Evolutionary conservation across 1,140 invertebrate species (phyloP), one percentile per base, ranked within the genome.

Genomic region (Orussus abietinus): DNA sequence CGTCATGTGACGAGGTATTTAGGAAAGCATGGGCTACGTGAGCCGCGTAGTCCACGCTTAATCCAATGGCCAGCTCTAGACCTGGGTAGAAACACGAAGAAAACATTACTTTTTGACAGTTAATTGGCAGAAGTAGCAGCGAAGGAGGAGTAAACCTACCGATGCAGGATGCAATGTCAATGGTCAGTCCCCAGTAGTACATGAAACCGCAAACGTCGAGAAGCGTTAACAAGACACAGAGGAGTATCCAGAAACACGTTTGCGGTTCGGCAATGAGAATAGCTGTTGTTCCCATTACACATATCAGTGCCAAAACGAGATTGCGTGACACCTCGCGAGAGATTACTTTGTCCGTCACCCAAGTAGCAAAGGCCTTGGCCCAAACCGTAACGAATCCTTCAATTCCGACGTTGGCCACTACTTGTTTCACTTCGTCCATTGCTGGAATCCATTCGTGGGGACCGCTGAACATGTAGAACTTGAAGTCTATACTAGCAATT

Each of bases 41-140:
- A 4, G 89, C 88, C 0, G 89, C 88, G 49, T 92, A 90, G 74
- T 94, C 90, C 1, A 93, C 88, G 55, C 88, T 90, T 20, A 94
- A 75, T 21, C 90, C 90, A 51, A 92, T 86, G n/a, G 84, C 87
- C 36, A 94, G 72, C 54, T 92, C 86, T 6, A 91, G 69, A 42
- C 79, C 70, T 73, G 29, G 4, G 39, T 56, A 51, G 5, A 28
- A n/a, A n/a, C n/a, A n/a, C n/a, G n/a, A n/a, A n/a, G n/a, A n/a
- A n/a, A n/a, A n/a, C n/a, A n/a, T n/a, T n/a, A n/a, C n/a, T n/a
- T n/a, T n/a, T n/a, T n/a, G n/a, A n/a, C n/a, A n/a, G n/a, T n/a
- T n/a, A n/a, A n/a, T n/a, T n/a, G n/a, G n/a, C n/a, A n/a, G n/a
- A n/a, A n/a, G n/a, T n/a, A n/a, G n/a, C n/a, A n/a, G n/a, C n/a